These are phyloP conservation scores for Encarsia formosa DNA, from an alignment of 2,888 invertebrate species.

Conservation along the genomic window DNA sequence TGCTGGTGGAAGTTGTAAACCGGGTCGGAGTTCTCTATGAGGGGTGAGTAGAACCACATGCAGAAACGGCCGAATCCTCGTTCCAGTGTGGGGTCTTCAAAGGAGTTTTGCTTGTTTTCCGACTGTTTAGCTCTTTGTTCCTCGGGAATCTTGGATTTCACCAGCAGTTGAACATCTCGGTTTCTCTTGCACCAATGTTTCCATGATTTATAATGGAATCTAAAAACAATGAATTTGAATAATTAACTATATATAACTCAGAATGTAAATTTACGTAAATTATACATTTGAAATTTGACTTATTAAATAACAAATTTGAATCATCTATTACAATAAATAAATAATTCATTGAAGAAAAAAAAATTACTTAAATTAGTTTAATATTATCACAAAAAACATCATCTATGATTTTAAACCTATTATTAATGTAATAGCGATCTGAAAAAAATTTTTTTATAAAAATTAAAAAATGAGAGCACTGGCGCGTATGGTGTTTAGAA, in stretches of 20 bases:
- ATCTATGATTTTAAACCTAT: too few relatives aligned
- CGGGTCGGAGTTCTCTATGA: constrained; percentile 26
- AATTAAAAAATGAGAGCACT: too few relatives aligned
- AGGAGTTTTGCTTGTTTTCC: not conserved
- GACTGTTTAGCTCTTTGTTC: not conserved
- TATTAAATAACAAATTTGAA: too few relatives aligned
- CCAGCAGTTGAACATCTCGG: constrained; percentile 39
- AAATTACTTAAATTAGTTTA: too few relatives aligned
- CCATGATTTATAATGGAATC: constrained; percentile 44
- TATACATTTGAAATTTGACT: too few relatives aligned
- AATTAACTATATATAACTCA: not conserved
- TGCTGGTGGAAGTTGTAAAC: constrained; percentile 30
- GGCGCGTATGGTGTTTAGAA: too few relatives aligned
- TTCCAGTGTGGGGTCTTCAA: not conserved
- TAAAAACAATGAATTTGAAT: constrained; percentile 20
- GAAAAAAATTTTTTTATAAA: too few relatives aligned
- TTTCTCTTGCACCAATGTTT: constrained; percentile 40
- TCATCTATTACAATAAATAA: too few relatives aligned
- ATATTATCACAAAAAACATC: too few relatives aligned
- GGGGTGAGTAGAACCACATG: constrained; percentile 29
- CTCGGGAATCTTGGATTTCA: constrained; percentile 28
- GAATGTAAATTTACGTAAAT: too few relatives aligned
- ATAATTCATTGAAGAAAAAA: too few relatives aligned
- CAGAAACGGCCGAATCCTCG: constrained; percentile 1
- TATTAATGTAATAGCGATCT: too few relatives aligned